Percentiles rank a stretch among this genome's conserved stretches.
These are phyloP conservation scores for Chloroceryle inda DNA, from an alignment of 2,797 vertebrate genomes.

Conservation along the genomic window DNA sequence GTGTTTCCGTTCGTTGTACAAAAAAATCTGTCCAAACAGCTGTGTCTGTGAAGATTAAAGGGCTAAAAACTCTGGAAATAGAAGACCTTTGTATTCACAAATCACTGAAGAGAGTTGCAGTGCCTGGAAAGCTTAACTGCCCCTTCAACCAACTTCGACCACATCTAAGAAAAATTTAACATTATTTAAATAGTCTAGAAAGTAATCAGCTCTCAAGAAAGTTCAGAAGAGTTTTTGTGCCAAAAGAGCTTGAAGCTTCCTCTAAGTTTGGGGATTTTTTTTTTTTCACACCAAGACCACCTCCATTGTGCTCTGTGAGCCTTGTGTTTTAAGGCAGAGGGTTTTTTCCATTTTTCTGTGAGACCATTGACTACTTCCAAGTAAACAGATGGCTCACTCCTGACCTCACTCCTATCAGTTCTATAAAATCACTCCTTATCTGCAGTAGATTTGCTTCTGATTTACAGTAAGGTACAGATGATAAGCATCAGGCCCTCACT, in stretches of 20 bases:
- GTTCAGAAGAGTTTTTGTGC: not conserved
- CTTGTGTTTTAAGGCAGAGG: not conserved
- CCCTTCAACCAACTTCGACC: slow-evolving; percentile 36
- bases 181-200: slow-evolving; percentile 51
- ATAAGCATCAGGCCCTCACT: not conserved
- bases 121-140: slow-evolving; percentile 33
- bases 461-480: not conserved
- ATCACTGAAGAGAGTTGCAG: slow-evolving; percentile 36
- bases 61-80: slow-evolving; percentile 62
- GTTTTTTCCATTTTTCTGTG: not conserved
- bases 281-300: slow-evolving; percentile 19
- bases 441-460: not conserved
- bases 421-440: not conserved
- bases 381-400: not conserved
- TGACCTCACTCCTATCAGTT: not conserved
- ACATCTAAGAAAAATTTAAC: slow-evolving; percentile 62
- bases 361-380: not conserved
- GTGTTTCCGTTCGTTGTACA: slow-evolving; percentile 57
- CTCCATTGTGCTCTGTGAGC: not conserved
- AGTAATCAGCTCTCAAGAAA: slow-evolving; percentile 12
- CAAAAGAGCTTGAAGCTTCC: not conserved
- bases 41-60: slow-evolving; percentile 62
- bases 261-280: not conserved
- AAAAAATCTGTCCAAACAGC: slow-evolving; percentile 54
- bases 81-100: slow-evolving; percentile 68